Percentiles rank a stretch among this genome's conserved stretches.
Conservation (phyloP, 2,888 invertebrate genomes). For the Glaucopsyche alexis region DNA sequence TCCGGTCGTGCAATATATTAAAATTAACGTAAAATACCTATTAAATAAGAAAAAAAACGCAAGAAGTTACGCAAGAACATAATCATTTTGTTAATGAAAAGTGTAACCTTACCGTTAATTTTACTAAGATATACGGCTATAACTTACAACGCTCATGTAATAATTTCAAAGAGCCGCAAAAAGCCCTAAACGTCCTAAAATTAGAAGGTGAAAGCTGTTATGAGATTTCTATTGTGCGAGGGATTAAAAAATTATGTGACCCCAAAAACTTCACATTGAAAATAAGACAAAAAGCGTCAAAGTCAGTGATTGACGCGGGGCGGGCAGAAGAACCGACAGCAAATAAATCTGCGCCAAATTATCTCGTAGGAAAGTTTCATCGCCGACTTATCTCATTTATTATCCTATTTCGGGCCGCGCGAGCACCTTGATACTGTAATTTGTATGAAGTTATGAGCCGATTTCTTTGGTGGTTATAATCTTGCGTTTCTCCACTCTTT, state of each 20-base stretch:
- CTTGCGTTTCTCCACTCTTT: background rate
- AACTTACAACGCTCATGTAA: background rate
- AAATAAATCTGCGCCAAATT: slow-evolving; percentile 8
- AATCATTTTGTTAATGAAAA: too few species aligned
- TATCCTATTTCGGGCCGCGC: slow-evolving; percentile 21
- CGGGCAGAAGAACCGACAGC: slow-evolving; percentile 35
- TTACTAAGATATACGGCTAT: too few species aligned
- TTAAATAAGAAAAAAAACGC: too few species aligned
- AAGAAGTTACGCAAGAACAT: too few species aligned
- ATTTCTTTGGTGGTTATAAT: background rate
- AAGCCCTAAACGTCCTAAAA: background rate
- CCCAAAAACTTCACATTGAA: slow-evolving; percentile 39
- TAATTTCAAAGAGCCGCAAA: too few species aligned
- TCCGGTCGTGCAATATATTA: too few species aligned
- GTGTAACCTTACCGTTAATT: too few species aligned
- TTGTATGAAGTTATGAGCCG: slow-evolving; percentile 18
- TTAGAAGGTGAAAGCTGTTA: background rate
- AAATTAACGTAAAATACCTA: too few species aligned
- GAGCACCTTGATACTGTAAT: slow-evolving; percentile 24
- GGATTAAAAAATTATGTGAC: slow-evolving; percentile 16
- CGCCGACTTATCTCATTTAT: slow-evolving; percentile 26
- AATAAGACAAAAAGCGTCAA: slow-evolving; percentile 39
- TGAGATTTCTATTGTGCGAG: background rate
- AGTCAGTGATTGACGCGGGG: slow-evolving; percentile 40
- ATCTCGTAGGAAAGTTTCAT: slow-evolving; percentile 22